phyloP scores from a whole-genome alignment of 2,888 invertebrate genomes.

The Crocallis elinguaria region DNA sequence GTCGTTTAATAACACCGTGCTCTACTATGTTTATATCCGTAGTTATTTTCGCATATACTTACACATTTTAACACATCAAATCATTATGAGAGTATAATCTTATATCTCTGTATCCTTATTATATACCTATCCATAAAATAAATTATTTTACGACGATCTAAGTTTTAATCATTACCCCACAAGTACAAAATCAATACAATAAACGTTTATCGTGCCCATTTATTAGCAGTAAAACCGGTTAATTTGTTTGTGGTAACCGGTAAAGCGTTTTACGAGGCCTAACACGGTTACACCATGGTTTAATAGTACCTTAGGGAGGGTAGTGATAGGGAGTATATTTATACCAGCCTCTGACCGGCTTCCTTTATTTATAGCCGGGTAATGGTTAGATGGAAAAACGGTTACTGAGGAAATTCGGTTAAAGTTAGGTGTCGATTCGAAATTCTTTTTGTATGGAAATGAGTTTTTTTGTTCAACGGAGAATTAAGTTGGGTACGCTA shows the following conservation, averaged over 20 bases:
- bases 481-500: neutral
- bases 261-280: constrained; percentile 68
- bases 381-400: constrained; percentile 8
- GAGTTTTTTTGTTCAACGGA: neutral
- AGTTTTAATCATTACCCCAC: constrained; percentile 9
- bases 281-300: constrained; percentile 66
- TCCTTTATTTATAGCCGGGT: constrained; percentile 36
- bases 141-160: constrained; percentile 17
- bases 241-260: constrained; percentile 70
- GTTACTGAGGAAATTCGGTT: constrained; percentile 13
- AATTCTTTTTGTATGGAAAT: constrained; percentile 14
- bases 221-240: constrained; percentile 65
- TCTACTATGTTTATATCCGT: too few species aligned
- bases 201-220: constrained; percentile 56
- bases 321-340: constrained; percentile 55
- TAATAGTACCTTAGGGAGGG: constrained; percentile 65
- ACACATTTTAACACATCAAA: too few species aligned
- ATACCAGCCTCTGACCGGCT: constrained; percentile 49
- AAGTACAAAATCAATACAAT: constrained; percentile 49
- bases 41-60: too few species aligned
- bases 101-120: neutral
- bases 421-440: constrained; percentile 1
- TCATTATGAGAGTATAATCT: too few species aligned
- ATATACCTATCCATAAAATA: constrained; percentile 1
- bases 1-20: too few species aligned